Percentiles rank a stretch among this genome's conserved stretches.
Conservation (phyloP, 2,113 vertebrate genomes). For the Corapipo altera region DNA sequence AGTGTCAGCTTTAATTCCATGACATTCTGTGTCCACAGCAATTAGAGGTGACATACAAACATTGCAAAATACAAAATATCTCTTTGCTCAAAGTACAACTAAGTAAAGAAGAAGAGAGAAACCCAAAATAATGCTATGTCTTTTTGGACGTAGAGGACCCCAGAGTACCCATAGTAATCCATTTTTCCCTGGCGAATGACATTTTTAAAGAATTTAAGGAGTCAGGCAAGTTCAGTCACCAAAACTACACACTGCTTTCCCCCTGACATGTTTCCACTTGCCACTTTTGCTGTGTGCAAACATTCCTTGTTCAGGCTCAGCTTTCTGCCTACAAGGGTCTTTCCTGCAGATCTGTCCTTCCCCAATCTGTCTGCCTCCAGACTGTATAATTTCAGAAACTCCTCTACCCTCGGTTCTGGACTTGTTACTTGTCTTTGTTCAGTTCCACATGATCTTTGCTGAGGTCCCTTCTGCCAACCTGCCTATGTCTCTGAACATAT, state of each 20-base stretch:
- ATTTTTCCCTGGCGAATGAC: neutral
- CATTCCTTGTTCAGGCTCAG: neutral
- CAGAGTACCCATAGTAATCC: conserved; percentile 61
- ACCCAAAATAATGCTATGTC: conserved; percentile 65
- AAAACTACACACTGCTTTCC: neutral
- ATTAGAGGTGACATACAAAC: conserved; percentile 55
- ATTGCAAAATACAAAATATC: conserved; percentile 71
- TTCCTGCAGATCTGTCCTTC: neutral
- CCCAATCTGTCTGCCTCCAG: accelerated
- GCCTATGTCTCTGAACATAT: neutral
- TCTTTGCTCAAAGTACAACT: conserved; percentile 69
- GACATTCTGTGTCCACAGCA: conserved; percentile 57
- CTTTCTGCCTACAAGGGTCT: neutral
- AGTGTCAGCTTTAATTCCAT: neutral
- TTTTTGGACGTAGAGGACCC: conserved; percentile 52
- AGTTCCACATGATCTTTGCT: neutral
- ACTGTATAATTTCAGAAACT: neutral
- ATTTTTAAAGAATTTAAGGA: neutral
- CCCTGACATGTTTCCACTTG: neutral
- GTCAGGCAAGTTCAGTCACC: neutral
- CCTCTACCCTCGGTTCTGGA: neutral
- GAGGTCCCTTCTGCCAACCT: neutral
- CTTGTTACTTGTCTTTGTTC: neutral
- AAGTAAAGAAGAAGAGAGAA: conserved; percentile 45
- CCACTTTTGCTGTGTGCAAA: neutral